Evolutionary conservation across 2,113 vertebrate species (phyloP).

Genomic region (Typhlomys cinereus): DNA sequence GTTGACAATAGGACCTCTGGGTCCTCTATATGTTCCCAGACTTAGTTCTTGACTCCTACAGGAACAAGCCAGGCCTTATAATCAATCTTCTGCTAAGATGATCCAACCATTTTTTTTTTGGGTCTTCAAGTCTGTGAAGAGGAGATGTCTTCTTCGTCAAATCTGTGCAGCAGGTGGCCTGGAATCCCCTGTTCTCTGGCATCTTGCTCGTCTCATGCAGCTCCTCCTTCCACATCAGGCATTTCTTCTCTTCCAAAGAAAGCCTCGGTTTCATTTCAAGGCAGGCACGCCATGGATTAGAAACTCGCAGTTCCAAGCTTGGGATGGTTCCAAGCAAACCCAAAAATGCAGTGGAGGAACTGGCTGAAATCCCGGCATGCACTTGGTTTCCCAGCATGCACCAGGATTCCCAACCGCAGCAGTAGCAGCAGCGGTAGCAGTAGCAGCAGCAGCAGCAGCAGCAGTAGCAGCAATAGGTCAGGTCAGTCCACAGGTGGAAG

Average conservation of each 20-base stretch:
- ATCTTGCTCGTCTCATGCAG: background rate
- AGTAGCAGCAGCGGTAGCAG: conserved; percentile 73
- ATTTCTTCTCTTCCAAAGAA: background rate
- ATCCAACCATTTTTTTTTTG: background rate
- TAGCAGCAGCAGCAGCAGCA: too few relatives aligned
- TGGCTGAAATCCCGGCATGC: conserved; percentile 68
- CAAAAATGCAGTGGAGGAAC: conserved; percentile 62
- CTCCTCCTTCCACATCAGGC: background rate
- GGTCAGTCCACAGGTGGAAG: conserved; percentile 64
- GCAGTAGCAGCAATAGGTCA: conserved; percentile 79
- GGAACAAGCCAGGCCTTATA: background rate
- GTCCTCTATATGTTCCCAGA: background rate
- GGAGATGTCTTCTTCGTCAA: background rate
- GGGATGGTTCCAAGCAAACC: conserved; percentile 58
- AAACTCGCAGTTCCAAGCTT: conserved; percentile 54
- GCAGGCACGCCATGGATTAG: background rate
- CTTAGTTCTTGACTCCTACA: background rate
- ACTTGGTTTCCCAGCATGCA: conserved; percentile 72
- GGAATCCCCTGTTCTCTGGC: background rate
- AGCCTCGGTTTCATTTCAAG: background rate
- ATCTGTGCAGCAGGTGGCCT: background rate
- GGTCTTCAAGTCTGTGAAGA: background rate
- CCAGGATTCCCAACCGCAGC: too few relatives aligned
- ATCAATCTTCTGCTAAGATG: background rate
- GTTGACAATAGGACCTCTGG: background rate